Evolutionary conservation across 64 coral and sea anemone genomes (phyloP).

Genomic region (Anthopleura sola): DNA sequence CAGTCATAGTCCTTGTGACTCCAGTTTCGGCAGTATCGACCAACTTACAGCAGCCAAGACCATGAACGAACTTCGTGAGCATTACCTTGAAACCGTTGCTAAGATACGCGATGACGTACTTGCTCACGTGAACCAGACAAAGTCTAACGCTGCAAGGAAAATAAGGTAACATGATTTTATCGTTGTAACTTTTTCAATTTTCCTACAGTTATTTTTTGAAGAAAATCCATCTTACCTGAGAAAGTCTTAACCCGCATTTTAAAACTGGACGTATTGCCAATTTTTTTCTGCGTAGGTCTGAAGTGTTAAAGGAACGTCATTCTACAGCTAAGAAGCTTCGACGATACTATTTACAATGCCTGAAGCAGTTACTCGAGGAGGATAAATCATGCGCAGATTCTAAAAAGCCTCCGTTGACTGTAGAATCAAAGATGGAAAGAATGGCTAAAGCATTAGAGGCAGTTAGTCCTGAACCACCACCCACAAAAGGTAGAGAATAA

Average conservation of each 20-base stretch:
- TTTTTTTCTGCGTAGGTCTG: slow-evolving; percentile 26
- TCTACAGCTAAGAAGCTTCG: slow-evolving; percentile 86
- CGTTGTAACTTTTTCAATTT: too few relatives aligned
- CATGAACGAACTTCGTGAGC: slow-evolving; percentile 72
- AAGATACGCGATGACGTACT: slow-evolving; percentile 91
- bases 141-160: slow-evolving; percentile 83
- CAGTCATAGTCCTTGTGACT: slow-evolving; percentile 53
- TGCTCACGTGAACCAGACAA: slow-evolving; percentile 84
- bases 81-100: slow-evolving; percentile 95
- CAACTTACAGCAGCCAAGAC: slow-evolving; percentile 52
- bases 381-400: slow-evolving; percentile 50
- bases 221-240: too few relatives aligned
- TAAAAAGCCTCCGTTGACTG: slow-evolving; percentile 38
- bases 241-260: too few relatives aligned
- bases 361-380: slow-evolving; percentile 90
- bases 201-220: too few relatives aligned
- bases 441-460: slow-evolving; percentile 76
- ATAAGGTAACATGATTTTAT: slow-evolving; percentile 87
- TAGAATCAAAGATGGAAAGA: slow-evolving; percentile 65
- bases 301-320: slow-evolving; percentile 91
- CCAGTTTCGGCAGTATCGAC: slow-evolving; percentile 67
- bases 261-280: too few relatives aligned
- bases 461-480: slow-evolving; percentile 25
- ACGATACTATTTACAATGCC: slow-evolving; percentile 94
- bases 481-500: slow-evolving; percentile 16